A percentile compares a stretch with the other conserved stretches of the same genome.
These are phyloP conservation scores for Syngnathus rostellatus DNA, from an alignment of 2,797 vertebrate species.

Conservation along the genomic window DNA sequence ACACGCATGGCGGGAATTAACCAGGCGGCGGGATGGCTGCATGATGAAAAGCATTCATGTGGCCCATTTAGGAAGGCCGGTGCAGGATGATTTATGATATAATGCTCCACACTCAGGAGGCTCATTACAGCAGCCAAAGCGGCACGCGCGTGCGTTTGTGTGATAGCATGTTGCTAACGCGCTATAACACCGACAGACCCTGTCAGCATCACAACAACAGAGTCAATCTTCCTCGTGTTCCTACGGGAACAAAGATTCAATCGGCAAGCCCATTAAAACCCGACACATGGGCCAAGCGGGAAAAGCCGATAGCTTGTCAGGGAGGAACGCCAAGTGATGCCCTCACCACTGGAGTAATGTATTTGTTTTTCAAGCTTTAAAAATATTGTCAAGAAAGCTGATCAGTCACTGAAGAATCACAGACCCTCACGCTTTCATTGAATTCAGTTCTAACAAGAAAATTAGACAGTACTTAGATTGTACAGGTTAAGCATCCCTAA, in stretches of 20 bases:
- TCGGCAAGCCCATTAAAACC: background rate
- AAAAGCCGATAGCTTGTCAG: too few species aligned
- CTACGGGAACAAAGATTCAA: background rate
- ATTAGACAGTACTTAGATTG: too few species aligned
- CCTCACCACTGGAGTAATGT: background rate
- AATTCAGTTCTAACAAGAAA: too few species aligned
- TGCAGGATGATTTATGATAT: background rate
- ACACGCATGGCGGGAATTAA: slow-evolving; percentile 1
- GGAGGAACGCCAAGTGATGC: background rate
- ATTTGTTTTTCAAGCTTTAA: too few species aligned
- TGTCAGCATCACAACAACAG: slow-evolving; percentile 1
- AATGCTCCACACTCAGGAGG: background rate
- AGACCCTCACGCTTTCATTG: too few species aligned
- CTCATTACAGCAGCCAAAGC: background rate
- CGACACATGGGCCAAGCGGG: background rate
- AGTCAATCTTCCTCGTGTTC: background rate
- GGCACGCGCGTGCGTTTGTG: background rate
- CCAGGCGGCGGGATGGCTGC: background rate
- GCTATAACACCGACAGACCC: background rate
- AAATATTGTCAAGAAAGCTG: too few species aligned
- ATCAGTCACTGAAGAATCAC: too few species aligned
- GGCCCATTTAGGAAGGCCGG: background rate
- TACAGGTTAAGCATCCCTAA: background rate
- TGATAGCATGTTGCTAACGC: background rate
- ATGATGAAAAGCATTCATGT: slow-evolving; percentile 1